phyloP scores from a whole-genome alignment of 2,797 vertebrate species.

The Dryobates pubescens region DNA sequence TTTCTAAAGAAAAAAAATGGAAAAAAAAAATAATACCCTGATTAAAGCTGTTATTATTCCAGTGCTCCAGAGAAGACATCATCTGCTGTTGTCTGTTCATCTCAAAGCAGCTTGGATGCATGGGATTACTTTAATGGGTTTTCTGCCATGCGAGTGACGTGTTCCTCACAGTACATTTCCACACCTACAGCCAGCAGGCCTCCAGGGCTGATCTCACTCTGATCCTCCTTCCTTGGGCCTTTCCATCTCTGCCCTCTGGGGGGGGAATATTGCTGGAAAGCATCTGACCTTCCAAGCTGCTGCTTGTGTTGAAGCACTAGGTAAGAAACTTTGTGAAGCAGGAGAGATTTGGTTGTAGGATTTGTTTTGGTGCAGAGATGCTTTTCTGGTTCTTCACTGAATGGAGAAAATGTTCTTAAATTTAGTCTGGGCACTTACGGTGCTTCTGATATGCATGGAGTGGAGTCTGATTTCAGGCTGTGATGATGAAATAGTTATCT shows the following conservation, averaged over 20 bases:
- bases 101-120: neutral
- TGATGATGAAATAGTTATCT: neutral
- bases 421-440: neutral
- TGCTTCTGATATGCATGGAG: rapidly evolving
- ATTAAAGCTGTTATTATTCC: constrained; percentile 40
- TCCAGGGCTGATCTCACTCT: neutral
- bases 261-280: rapidly evolving
- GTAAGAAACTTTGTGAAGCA: neutral
- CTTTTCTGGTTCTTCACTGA: neutral
- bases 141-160: neutral
- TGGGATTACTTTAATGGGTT: neutral
- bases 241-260: neutral
- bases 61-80: neutral
- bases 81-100: neutral
- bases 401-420: too few species aligned
- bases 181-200: neutral
- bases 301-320: neutral
- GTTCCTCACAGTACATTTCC: neutral
- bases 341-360: neutral
- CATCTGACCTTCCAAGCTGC: rapidly evolving
- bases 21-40: neutral
- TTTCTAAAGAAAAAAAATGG: neutral
- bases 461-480: neutral
- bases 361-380: rapidly evolving
- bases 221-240: neutral